phyloP scores from a whole-genome alignment of 2,113 vertebrate genomes.

The Oncorhynchus clarkii region DNA sequence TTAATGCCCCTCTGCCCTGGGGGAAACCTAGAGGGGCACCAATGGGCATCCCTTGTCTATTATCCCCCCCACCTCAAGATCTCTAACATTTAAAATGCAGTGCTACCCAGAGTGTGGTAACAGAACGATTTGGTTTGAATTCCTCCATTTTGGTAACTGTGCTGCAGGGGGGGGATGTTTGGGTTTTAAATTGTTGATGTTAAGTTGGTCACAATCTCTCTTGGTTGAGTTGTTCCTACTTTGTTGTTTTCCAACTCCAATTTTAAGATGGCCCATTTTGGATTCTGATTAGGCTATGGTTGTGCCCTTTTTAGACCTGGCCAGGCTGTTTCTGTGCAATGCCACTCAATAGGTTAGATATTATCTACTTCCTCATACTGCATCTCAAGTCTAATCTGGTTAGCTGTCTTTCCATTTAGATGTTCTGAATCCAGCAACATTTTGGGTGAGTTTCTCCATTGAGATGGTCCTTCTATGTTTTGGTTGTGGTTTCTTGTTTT shows the following conservation, averaged over 20 bases:
- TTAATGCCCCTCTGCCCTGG: slow-evolving; percentile 36
- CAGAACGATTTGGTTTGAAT: neutral
- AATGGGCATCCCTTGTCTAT: slow-evolving; percentile 4
- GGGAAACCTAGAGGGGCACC: slow-evolving; percentile 28
- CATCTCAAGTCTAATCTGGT: no score
- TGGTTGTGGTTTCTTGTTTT: slow-evolving; percentile 47
- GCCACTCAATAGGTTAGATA: no score
- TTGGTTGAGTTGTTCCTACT: no score
- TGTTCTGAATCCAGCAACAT: neutral
- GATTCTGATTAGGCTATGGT: no score
- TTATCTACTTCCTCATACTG: no score
- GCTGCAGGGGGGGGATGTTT: neutral
- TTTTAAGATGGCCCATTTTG: no score
- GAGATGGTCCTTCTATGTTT: neutral
- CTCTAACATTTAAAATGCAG: neutral
- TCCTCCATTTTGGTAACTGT: neutral
- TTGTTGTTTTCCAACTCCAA: no score
- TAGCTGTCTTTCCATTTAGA: no score
- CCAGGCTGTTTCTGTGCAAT: no score
- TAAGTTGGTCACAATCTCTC: no score
- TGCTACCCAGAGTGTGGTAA: neutral
- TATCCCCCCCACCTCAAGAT: neutral
- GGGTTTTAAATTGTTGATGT: neutral
- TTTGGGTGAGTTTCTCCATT: neutral
- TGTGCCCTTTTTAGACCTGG: no score